A percentile compares a stretch with the other conserved stretches of the same genome.
Conservation (phyloP, 2,113 vertebrate genomes). For the Merops nubicus region DNA sequence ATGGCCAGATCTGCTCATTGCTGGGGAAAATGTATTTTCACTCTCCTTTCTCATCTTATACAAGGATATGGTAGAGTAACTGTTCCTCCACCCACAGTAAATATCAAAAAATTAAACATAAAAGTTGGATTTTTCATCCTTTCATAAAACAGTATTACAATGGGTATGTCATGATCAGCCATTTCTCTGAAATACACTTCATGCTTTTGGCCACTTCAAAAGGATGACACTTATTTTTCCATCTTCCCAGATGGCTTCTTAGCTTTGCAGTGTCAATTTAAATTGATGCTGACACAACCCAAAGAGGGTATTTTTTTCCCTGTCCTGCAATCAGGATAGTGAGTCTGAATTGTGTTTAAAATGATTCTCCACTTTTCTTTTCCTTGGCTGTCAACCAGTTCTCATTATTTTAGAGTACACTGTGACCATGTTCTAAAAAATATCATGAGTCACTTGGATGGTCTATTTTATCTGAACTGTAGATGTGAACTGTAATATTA, state of each 20-base stretch:
- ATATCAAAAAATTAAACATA: neutral
- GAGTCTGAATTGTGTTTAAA: neutral
- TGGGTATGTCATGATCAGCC: neutral
- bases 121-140: neutral
- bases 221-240: neutral
- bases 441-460: neutral
- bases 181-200: neutral
- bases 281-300: neutral
- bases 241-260: neutral
- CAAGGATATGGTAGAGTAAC: neutral
- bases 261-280: neutral
- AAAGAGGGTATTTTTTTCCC: neutral
- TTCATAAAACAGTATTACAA: neutral
- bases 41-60: neutral
- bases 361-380: neutral
- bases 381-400: neutral
- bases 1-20: neutral
- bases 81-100: neutral
- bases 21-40: neutral
- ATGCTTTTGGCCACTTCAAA: neutral
- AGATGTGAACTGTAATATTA: neutral
- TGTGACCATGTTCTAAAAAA: neutral
- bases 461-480: neutral
- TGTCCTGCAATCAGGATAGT: neutral
- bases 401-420: neutral